Conservation (phyloP, 2,888 invertebrate species). For the Drosophila falleni region DNA sequence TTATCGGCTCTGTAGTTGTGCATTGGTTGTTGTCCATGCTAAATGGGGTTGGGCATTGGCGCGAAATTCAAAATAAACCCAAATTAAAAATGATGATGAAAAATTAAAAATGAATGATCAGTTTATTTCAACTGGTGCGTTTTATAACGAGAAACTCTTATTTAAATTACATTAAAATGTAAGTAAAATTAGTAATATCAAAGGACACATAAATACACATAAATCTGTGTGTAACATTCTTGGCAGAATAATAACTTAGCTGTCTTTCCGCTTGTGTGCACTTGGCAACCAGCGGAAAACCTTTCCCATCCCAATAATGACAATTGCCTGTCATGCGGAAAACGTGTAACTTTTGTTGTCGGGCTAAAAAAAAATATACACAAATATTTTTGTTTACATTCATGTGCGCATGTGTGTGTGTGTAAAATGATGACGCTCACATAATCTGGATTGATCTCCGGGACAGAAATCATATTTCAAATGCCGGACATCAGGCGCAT, state of each 20-base stretch:
- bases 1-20: neutral
- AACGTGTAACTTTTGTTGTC: constrained; percentile 32
- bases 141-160: neutral
- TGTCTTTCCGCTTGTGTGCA: constrained; percentile 44
- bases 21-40: constrained; percentile 33
- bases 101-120: no score
- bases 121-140: no score
- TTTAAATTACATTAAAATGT: neutral
- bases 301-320: neutral
- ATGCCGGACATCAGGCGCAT: constrained; percentile 39
- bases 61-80: constrained; percentile 7
- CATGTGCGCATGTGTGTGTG: neutral
- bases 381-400: constrained; percentile 75
- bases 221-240: constrained; percentile 4
- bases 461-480: constrained; percentile 20
- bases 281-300: constrained; percentile 54
- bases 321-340: constrained; percentile 30
- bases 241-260: constrained; percentile 22
- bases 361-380: constrained; percentile 57
- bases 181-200: no score
- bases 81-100: no score
- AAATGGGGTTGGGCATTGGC: neutral
- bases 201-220: neutral
- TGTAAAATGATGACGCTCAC: constrained; percentile 42
- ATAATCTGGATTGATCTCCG: constrained; percentile 44